Base-by-base conservation (phyloP, 2,888 invertebrate species). In the Eristalis pertinax region DNA sequence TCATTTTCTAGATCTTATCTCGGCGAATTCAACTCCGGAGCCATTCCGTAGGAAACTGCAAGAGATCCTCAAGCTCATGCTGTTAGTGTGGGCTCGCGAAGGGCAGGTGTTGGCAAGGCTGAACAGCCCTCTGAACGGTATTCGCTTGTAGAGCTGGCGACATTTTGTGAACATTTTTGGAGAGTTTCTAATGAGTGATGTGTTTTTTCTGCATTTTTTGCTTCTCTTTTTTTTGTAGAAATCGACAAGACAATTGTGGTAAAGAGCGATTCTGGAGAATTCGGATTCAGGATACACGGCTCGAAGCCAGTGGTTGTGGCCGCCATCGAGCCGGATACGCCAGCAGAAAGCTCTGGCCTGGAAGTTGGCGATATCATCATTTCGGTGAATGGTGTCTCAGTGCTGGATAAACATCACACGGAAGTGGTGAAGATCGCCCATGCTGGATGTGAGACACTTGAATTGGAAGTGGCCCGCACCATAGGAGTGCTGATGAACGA, bases 231-330 rank as follows among this genome's bases (percentile, higher is more conserved):
- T 38, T 81, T 88, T 88, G 5, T 93, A 98, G 98, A 97, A 93
- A 96, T 97, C 91, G 98, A 98, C 94, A 98, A 98, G 93, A 96
- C 96, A 22, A 96, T 98, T 41, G 95, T 96, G 74, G 97, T 98
- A 4, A 95, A 96, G 89, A 95, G 97, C 72, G 96, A 97, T 90
- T 96, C 96, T 29, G 97, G 97, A 50, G 98, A 98, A 92, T 99
- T 98, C 92, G 98, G 98, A 15, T 98, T 99, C 93, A 95, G 99
- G 85, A 98, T 99, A 91, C 98, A 98, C 90, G 98, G 98, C 32
- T 97, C 98, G 81, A 97, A 97, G 91, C 99, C 99, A 0, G 98
- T 98, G n/a, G 98, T 98, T 15, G 98, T 99, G 35, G 98, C 98
- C 4, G 98, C 98, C 24, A 98, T 99, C 89, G 98, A 98, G 93